Evolutionary conservation across 2,797 vertebrate species (phyloP).

Genomic region (Ibycter americanus): DNA sequence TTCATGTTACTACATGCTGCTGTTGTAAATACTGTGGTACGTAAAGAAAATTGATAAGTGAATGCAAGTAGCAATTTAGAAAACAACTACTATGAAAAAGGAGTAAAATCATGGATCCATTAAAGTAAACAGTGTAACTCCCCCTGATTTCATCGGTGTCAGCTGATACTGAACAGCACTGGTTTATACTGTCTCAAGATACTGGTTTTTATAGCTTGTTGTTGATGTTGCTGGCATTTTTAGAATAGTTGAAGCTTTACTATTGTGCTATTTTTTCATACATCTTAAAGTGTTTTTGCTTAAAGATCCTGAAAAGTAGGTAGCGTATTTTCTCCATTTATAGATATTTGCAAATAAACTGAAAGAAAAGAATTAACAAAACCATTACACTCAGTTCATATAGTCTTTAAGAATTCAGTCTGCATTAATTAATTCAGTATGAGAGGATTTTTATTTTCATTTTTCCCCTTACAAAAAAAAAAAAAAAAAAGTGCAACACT

Average conservation of each 20-base stretch:
- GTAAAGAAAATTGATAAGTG: conserved; percentile 12
- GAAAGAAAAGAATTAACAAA: neutral
- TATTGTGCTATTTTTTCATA: neutral
- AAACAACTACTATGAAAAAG: neutral
- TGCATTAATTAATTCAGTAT: neutral
- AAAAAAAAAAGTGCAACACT: neutral
- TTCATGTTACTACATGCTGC: neutral
- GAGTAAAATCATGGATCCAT: neutral
- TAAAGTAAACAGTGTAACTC: neutral
- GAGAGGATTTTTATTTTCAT: neutral
- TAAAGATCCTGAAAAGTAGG: neutral
- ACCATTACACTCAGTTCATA: neutral
- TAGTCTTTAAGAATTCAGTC: neutral
- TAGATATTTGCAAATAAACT: neutral
- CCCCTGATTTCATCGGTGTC: neutral
- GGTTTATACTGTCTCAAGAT: neutral
- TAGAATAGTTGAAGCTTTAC: neutral
- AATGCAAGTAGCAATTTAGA: neutral
- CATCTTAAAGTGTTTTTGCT: neutral
- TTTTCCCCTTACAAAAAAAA: neutral
- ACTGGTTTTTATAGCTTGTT: neutral
- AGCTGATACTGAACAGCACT: neutral
- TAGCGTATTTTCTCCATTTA: neutral
- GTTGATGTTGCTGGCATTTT: neutral
- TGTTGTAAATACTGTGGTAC: neutral